phyloP scores from a whole-genome alignment of 1,140 invertebrate genomes.

The Pemphigus obesinymphae region DNA sequence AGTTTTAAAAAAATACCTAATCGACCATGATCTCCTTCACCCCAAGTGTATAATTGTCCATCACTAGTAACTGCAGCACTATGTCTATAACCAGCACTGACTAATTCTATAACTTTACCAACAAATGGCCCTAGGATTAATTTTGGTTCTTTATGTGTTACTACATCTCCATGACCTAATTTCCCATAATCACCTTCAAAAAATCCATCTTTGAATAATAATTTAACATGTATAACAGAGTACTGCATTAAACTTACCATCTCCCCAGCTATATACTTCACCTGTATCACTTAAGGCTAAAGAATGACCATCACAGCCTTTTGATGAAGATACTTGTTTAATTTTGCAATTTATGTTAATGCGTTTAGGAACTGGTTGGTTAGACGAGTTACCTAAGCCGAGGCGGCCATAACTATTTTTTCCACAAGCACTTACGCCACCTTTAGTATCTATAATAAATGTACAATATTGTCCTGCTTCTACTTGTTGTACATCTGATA shows the following conservation, averaged over 20 bases:
- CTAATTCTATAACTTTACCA: constrained; percentile 54
- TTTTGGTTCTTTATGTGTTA: constrained; percentile 59
- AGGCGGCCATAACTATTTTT: constrained; percentile 59
- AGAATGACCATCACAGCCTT: constrained; percentile 61
- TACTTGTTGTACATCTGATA: constrained; percentile 59
- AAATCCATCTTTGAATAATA: background rate
- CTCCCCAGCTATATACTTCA: constrained; percentile 62
- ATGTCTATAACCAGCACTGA: constrained; percentile 63
- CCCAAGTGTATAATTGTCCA: constrained; percentile 59
- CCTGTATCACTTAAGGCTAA: constrained; percentile 58
- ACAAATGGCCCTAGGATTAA: constrained; percentile 53
- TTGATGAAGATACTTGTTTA: constrained; percentile 56
- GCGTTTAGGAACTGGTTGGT: constrained; percentile 55
- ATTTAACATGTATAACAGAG: background rate
- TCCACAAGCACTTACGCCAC: constrained; percentile 58
- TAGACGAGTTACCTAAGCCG: constrained; percentile 58
- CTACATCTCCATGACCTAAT: constrained; percentile 55
- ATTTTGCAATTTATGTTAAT: constrained; percentile 53
- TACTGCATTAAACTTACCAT: constrained; percentile 52
- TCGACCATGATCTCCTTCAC: constrained; percentile 62
- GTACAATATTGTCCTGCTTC: constrained; percentile 67
- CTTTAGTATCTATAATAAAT: constrained; percentile 60
- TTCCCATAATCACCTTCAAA: constrained; percentile 55
- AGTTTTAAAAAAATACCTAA: constrained; percentile 51
- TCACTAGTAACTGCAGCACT: constrained; percentile 58